Conservation (phyloP, 2,888 invertebrate genomes). For the Calliphora vomitoria region DNA sequence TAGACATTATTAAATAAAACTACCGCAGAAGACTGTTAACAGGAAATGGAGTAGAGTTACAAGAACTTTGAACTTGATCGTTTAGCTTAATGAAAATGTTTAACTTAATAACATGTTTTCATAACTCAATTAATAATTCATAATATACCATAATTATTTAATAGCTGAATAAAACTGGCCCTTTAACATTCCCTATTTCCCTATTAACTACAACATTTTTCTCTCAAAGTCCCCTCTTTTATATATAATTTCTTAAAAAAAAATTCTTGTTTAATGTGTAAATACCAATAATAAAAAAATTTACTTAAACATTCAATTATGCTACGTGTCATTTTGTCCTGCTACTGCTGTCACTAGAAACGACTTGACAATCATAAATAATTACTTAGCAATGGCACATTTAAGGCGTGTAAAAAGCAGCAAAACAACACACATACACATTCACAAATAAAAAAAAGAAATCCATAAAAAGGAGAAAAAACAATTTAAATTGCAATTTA, state of each 20-base stretch:
- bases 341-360: conserved; percentile 39
- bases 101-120: no score
- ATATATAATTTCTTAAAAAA: background rate
- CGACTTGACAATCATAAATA: conserved; percentile 69
- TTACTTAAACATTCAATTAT: conserved; percentile 65
- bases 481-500: conserved; percentile 62
- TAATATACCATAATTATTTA: no score
- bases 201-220: background rate
- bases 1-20: no score
- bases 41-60: no score
- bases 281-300: conserved; percentile 32
- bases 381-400: conserved; percentile 68
- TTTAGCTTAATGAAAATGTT: no score
- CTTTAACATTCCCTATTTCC: background rate
- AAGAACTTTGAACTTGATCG: no score
- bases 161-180: no score
- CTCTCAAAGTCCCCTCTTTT: background rate
- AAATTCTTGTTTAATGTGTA: conserved; percentile 32
- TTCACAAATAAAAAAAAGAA: background rate
- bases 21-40: no score
- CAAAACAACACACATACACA: background rate
- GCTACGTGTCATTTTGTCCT: conserved; percentile 61
- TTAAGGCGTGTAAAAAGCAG: conserved; percentile 62
- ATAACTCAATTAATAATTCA: no score
- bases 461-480: background rate